phyloP scores from a whole-genome alignment of 2,797 vertebrate genomes.

The Antennarius maculatus region DNA sequence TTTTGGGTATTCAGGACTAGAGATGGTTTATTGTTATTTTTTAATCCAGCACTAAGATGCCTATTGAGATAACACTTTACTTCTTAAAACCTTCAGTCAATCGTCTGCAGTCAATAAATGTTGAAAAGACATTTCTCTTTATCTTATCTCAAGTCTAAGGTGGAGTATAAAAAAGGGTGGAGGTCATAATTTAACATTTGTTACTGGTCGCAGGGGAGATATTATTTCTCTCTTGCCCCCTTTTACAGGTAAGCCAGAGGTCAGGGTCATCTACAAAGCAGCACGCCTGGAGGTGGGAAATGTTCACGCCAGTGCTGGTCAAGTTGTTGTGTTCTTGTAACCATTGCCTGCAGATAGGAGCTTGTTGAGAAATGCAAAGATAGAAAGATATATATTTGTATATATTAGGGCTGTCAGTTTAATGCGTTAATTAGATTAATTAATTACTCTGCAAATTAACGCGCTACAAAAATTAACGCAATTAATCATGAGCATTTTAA shows the following conservation, averaged over 20 bases:
- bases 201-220: slow-evolving; percentile 36
- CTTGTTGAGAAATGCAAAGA: neutral
- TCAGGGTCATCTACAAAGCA: slow-evolving; percentile 46
- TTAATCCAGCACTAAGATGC: no score
- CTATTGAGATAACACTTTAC: neutral
- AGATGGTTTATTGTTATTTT: neutral
- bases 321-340: neutral
- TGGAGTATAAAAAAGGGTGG: neutral
- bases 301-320: neutral
- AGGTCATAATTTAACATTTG: slow-evolving; percentile 32
- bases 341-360: neutral
- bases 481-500: no score
- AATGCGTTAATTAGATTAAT: no score
- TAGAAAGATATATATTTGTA: no score
- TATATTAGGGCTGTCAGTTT: no score
- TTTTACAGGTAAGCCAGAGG: slow-evolving; percentile 35
- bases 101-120: neutral
- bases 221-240: slow-evolving; percentile 2
- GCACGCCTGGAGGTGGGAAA: slow-evolving; percentile 24
- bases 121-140: neutral
- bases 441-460: no score
- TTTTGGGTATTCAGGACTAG: neutral
- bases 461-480: no score
- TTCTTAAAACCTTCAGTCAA: neutral
- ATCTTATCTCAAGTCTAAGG: neutral